Evolutionary conservation across 92 coral and sea anemone species (phyloP).

Genomic region (Ricordea florida): DNA sequence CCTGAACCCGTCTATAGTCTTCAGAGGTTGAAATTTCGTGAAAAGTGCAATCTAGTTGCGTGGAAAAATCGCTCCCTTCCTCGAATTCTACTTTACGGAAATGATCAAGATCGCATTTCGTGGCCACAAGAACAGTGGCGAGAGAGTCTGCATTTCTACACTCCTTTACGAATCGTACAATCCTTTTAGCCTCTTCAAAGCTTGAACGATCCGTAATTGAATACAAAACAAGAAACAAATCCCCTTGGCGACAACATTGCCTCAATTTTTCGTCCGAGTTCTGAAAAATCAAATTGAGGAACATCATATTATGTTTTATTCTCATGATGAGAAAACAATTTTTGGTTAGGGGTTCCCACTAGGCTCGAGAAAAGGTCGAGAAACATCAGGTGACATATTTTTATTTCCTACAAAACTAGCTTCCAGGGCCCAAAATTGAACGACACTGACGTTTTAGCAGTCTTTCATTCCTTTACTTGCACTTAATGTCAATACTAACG

Average conservation of each 20-base stretch:
- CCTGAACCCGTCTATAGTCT: constrained; percentile 14
- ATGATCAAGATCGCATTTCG: constrained; percentile 33
- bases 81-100: constrained; percentile 24
- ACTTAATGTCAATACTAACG: no score
- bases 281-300: constrained; percentile 9
- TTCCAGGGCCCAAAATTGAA: no score
- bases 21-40: constrained; percentile 26
- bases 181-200: constrained; percentile 31
- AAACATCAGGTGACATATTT: no score
- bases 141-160: constrained; percentile 6
- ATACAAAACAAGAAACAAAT: constrained; percentile 25
- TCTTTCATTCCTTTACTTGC: no score
- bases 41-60: constrained; percentile 19
- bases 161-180: constrained; percentile 26
- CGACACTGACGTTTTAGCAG: no score
- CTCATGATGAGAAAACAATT: no score
- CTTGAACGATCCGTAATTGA: constrained; percentile 39
- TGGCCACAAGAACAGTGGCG: constrained; percentile 24
- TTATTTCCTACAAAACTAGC: no score
- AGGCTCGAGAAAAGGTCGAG: no score
- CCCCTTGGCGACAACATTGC: constrained; percentile 25
- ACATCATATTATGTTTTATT: no score
- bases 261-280: constrained; percentile 29
- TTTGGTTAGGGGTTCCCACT: no score
- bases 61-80: constrained; percentile 5